Conservation (phyloP, 2,888 invertebrate genomes). For the Halocaridina rubra region DNA sequence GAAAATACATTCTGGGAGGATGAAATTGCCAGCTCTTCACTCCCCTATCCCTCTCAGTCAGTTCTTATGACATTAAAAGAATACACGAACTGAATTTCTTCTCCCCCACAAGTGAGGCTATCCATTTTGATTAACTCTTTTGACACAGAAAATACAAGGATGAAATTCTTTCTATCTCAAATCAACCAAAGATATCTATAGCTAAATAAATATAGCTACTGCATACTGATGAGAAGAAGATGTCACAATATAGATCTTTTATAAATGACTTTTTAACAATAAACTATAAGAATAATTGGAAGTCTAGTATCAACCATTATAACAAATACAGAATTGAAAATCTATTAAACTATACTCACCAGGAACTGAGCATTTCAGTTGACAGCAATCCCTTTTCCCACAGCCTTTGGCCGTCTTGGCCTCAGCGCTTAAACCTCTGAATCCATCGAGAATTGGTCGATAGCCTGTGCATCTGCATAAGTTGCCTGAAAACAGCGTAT, state of each 20-base stretch:
- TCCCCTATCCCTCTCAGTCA: no score
- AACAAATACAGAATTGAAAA: neutral
- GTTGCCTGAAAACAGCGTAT: slow-evolving; percentile 72
- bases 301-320: neutral
- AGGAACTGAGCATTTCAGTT: neutral
- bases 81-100: no score
- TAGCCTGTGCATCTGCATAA: slow-evolving; percentile 95
- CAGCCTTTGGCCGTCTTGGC: neutral
- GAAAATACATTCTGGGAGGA: no score
- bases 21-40: no score
- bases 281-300: neutral
- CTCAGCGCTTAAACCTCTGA: slow-evolving; percentile 77
- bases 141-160: no score
- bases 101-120: no score
- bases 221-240: no score
- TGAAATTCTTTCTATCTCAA: no score
- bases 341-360: neutral
- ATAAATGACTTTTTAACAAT: neutral
- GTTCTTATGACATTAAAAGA: no score
- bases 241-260: no score
- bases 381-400: slow-evolving; percentile 21
- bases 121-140: no score
- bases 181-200: neutral
- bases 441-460: slow-evolving; percentile 91
- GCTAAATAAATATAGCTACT: neutral